Base-by-base conservation (phyloP, 2,888 invertebrate genomes). In the Mimumesa dahlbomi region DNA sequence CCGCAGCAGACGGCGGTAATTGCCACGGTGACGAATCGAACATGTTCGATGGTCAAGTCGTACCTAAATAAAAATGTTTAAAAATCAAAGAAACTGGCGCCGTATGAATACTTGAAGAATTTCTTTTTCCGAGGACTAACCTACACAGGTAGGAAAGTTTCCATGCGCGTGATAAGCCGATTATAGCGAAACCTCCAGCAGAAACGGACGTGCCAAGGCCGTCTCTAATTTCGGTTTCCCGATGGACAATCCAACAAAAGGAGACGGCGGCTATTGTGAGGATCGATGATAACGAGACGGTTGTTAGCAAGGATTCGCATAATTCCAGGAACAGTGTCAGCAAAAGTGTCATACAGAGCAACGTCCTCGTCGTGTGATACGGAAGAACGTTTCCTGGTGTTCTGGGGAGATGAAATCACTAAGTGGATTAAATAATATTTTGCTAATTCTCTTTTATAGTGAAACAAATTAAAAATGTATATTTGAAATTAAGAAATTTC, bases 171-270 rank as follows among this genome's bases (percentile, higher is more conserved):
- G 82, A 76, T 14, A 82, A 56, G 9, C 82, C 70, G 29, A 80
- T 72, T 13, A 80, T 73, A 9, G 80, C 64, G 57, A 86, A 81
- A 42, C 80, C 71, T 48, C 81, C 78, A 11, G 79, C 82, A 9
- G 81, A 53, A 22, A 74, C 65, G 7, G 71, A 69, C 18, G 83
- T 59, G 0, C 82, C 79, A 4, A 73, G 38, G 50, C 82, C 79
- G 18, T 80, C 77, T 18, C 76, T 75, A 22, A 73, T 74, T 52
- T 87, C 88, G 11, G 83, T 80, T 36, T 72, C 76, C 14, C 83
- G 82, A 70, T 88, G 86, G 40, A 86, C 66, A 40, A 81, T 74
- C 76, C 88, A 83, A 64, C 87, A 89, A 6, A 81, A 75, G 11
- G 84, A 2, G 6, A 84, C 59, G n/a, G 84, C 79, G 9, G 83